Base-by-base conservation (phyloP, 2,797 vertebrate genomes). In the Synaphobranchus kaupii region DNA sequence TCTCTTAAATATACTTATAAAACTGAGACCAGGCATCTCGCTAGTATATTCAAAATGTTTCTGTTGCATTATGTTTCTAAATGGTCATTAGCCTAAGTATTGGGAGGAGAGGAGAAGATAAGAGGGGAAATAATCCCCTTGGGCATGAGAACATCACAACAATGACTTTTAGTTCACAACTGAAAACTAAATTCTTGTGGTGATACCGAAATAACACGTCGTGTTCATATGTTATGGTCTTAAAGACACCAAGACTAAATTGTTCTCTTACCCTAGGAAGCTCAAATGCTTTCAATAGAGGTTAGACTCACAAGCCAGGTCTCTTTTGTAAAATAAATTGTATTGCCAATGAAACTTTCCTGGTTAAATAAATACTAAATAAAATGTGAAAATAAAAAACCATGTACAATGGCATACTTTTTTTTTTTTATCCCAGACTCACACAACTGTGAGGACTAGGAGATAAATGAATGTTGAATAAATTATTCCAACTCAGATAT, bases 401-500 rank as follows among this genome's bases (percentile, higher is more conserved):
- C 1, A 39, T 39, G 39, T 2, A 39, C 39, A 39, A 39, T 39
- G 4, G 17, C 22, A 22, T 20, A 56, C 54, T 6, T 10, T 10
- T 0, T 10, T 10, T 0, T 10, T 60, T 60, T 60, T 20, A 60
- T 60, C 58, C 58, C 58, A 92, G 95, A 95, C 94, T 94, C 93
- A 88, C 94, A 94, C 93, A 94, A 95, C 95, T 95, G 95, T 90
- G 94, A 95, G 95, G 39, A 39, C 39, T 39, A 39, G 39, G 95
- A 96, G 93, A 94, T 93, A 94, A 95, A 95, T 95, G 96, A 96
- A 95, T 95, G 94, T 95, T 95, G 94, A 93, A 95, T 92, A 95
- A 96, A 96, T 94, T 92, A 96, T 95, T 96, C 96, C 96, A 96
- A 96, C 96, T 96, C 96, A 95, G 95, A 95, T 96, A 96, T 96